These are phyloP conservation scores for Drosophila santomea DNA, from an alignment of 1,140 invertebrate species.

Conservation along the genomic window DNA sequence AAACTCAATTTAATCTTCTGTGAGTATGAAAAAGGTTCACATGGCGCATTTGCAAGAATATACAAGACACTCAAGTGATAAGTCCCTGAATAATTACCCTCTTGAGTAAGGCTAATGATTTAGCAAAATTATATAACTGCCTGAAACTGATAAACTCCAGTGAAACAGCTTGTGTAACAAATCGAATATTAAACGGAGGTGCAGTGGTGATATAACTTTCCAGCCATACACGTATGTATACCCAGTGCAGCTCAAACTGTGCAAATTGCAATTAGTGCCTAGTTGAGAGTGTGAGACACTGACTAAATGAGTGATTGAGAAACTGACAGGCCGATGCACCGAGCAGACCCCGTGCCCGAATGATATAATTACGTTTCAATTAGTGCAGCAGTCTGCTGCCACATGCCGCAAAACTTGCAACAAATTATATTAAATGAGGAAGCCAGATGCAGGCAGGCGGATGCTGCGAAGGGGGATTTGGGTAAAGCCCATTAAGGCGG, in stretches of 20 bases:
- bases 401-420: slow-evolving; percentile 50
- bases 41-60: neutral
- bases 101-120: neutral
- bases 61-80: neutral
- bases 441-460: slow-evolving; percentile 41
- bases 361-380: slow-evolving; percentile 70
- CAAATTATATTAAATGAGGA: slow-evolving; percentile 56
- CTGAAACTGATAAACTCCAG: neutral
- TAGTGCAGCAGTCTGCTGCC: slow-evolving; percentile 52
- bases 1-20: too few species aligned
- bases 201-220: slow-evolving; percentile 23
- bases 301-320: slow-evolving; percentile 17
- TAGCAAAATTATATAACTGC: neutral
- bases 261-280: slow-evolving; percentile 50
- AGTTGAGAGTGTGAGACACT: slow-evolving; percentile 19
- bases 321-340: slow-evolving; percentile 14
- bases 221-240: slow-evolving; percentile 7
- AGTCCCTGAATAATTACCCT: neutral
- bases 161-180: slow-evolving; percentile 2
- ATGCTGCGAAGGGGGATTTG: slow-evolving; percentile 4
- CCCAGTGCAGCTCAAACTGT: slow-evolving; percentile 40
- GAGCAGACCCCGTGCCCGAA: slow-evolving; percentile 42
- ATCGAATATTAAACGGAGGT: slow-evolving; percentile 11
- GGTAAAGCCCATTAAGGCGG: slow-evolving; percentile 22
- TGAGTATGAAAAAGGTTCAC: too few species aligned